Evolutionary conservation across 2,888 invertebrate genomes (phyloP).

Genomic region (Sesia apiformis): DNA sequence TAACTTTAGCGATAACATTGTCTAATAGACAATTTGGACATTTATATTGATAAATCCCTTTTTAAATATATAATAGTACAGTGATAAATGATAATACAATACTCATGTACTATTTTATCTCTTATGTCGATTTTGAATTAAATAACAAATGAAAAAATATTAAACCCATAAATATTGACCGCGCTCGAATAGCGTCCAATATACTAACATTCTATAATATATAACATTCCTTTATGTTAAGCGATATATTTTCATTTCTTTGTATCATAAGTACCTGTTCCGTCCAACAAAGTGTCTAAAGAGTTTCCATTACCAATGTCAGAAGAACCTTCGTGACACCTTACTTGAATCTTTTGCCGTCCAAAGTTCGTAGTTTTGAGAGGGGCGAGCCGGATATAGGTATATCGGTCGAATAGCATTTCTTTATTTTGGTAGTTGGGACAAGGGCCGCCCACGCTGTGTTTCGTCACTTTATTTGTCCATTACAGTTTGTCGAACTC

Average conservation of each 20-base stretch:
- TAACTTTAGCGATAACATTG: no score
- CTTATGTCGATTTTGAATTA: neutral
- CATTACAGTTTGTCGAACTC: conserved; percentile 34
- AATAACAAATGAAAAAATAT: neutral
- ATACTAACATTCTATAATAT: no score
- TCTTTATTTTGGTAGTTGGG: conserved; percentile 17
- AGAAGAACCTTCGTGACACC: neutral
- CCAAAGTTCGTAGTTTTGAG: neutral
- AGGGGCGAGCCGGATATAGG: conserved; percentile 5
- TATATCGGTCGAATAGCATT: conserved; percentile 7
- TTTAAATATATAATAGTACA: no score
- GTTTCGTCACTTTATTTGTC: conserved; percentile 27
- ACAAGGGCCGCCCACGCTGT: conserved; percentile 25
- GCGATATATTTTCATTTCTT: conserved; percentile 13
- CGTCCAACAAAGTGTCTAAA: conserved; percentile 1
- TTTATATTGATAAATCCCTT: no score
- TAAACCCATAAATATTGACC: neutral
- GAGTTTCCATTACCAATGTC: neutral
- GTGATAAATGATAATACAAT: no score
- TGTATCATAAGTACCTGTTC: conserved; percentile 11
- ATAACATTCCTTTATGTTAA: conserved; percentile 6
- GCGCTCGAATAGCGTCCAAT: neutral
- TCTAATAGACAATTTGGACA: no score
- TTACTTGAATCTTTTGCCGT: neutral
- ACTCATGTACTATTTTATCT: neutral